Conservation (phyloP, 2,888 invertebrate genomes). For the Reticulitermes lucifugus region DNA sequence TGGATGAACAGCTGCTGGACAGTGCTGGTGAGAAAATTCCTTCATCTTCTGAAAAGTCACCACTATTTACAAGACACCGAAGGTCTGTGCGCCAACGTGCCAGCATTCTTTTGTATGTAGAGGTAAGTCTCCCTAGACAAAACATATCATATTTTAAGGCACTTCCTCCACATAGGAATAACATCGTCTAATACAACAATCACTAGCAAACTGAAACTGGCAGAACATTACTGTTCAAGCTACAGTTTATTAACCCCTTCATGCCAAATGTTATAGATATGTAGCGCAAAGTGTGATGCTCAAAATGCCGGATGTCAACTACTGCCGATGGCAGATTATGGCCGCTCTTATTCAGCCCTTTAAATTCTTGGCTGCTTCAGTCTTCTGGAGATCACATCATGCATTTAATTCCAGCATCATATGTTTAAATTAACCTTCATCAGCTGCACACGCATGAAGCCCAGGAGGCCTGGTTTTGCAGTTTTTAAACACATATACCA, state of each 20-base stretch:
- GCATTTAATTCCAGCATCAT: too few relatives aligned
- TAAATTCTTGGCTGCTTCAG: neutral
- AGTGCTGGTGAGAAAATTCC: slow-evolving; percentile 10
- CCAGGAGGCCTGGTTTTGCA: too few relatives aligned
- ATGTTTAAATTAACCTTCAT: too few relatives aligned
- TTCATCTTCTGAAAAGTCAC: slow-evolving; percentile 16
- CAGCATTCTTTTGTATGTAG: neutral
- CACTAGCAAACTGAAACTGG: neutral
- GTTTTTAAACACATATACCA: too few relatives aligned
- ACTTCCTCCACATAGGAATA: neutral
- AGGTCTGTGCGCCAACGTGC: neutral
- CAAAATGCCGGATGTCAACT: too few relatives aligned
- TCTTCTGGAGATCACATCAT: too few relatives aligned
- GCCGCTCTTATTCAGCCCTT: too few relatives aligned
- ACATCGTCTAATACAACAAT: neutral
- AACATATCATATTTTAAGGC: neutral
- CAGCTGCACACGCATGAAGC: too few relatives aligned
- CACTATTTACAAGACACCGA: neutral
- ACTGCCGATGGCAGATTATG: neutral
- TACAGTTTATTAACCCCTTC: neutral
- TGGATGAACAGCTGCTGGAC: slow-evolving; percentile 3
- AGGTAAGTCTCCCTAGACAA: neutral
- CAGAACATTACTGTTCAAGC: neutral
- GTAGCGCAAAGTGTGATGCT: neutral
- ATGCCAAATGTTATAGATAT: neutral